Conservation (phyloP, 2,888 invertebrate species). For the Patella pellucida region DNA sequence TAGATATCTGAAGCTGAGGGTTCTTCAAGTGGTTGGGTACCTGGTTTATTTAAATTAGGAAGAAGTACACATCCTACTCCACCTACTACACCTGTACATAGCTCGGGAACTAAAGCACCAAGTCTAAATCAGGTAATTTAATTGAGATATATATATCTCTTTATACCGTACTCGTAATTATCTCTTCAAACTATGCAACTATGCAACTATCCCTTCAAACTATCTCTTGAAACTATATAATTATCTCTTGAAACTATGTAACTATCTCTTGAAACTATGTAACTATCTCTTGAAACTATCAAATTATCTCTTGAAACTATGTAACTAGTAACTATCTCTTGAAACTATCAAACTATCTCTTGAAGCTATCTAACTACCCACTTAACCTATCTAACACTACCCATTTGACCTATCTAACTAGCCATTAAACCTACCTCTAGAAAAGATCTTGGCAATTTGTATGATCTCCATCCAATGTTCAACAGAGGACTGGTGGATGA, state of each 20-base stretch:
- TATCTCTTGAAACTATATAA: neutral
- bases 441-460: no score
- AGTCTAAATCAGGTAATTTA: conserved; percentile 26
- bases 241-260: neutral
- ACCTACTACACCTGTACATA: conserved; percentile 46
- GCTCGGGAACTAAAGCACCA: conserved; percentile 16
- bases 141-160: neutral
- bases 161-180: neutral
- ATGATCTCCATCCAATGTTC: no score
- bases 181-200: neutral
- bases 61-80: conserved; percentile 29
- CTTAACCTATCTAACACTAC: no score
- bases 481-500: no score
- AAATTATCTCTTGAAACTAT: no score
- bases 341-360: no score
- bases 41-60: conserved; percentile 51
- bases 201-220: no score
- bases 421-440: no score
- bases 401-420: no score
- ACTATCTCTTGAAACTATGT: neutral
- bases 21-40: conserved; percentile 47
- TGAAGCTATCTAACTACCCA: no score
- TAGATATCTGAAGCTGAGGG: conserved; percentile 39
- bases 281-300: no score
- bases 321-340: no score